Percentiles rank a stretch among this genome's conserved stretches.
Conservation (phyloP, 2,888 invertebrate genomes). For the Lepidocyrtoides sp. region DNA sequence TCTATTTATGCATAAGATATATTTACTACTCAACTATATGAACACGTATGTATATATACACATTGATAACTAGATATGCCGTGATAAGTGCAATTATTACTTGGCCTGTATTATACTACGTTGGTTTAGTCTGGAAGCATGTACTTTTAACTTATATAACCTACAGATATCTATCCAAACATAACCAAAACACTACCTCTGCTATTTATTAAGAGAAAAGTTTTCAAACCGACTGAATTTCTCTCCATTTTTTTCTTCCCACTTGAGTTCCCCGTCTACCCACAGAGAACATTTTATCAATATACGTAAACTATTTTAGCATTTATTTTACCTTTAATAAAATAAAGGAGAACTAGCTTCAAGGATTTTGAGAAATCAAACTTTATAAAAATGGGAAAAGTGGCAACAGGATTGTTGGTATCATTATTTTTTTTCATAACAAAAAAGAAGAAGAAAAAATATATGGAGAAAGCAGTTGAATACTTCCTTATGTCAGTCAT, state of each 20-base stretch:
- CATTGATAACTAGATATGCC: too few species aligned
- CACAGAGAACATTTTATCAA: not conserved
- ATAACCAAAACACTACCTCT: conserved; percentile 13
- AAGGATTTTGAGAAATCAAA: conserved; percentile 50
- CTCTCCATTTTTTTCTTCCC: not conserved
- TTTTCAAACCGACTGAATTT: not conserved
- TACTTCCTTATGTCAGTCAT: conserved; percentile 57
- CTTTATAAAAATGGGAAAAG: conserved; percentile 16
- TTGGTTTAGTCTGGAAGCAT: too few species aligned
- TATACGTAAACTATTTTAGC: not conserved
- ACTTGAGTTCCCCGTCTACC: not conserved
- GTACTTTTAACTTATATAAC: too few species aligned
- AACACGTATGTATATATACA: too few species aligned
- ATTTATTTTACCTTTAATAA: not conserved
- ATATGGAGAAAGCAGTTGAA: conserved; percentile 40
- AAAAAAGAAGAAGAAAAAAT: too few species aligned
- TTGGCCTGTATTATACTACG: too few species aligned
- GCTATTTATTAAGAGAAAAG: conserved; percentile 1
- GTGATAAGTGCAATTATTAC: too few species aligned
- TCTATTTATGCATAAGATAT: too few species aligned
- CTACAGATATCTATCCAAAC: not conserved
- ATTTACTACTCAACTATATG: too few species aligned
- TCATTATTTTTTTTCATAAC: too few species aligned
- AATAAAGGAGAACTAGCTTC: conserved; percentile 9
- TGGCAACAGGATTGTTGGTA: conserved; percentile 13